A percentile compares a stretch with the other conserved stretches of the same genome.
These are phyloP conservation scores for Tachystola acroxantha DNA, from an alignment of 2,888 invertebrate species.

Conservation along the genomic window DNA sequence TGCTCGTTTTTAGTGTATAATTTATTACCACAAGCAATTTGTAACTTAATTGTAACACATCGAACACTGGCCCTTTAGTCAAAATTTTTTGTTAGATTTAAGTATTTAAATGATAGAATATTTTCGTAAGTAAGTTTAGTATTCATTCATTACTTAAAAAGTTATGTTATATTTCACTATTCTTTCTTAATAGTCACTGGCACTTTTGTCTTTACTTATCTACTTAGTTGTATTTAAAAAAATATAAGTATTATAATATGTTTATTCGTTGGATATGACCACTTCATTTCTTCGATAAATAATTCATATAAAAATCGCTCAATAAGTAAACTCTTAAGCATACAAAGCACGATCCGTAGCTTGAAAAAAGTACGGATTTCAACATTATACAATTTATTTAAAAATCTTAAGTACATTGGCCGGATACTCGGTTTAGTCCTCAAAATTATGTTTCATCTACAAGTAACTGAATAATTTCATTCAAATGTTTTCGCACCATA, in stretches of 20 bases:
- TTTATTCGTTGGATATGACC: constrained; percentile 15
- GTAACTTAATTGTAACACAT: constrained; percentile 39
- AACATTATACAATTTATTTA: neutral
- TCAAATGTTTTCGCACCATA: no score
- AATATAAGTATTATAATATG: constrained; percentile 27
- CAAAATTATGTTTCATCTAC: no score
- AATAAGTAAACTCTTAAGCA: constrained; percentile 29
- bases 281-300: constrained; percentile 6
- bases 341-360: constrained; percentile 13
- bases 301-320: constrained; percentile 27
- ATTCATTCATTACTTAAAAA: constrained; percentile 19
- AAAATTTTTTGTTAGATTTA: constrained; percentile 65
- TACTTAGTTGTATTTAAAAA: constrained; percentile 10
- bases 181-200: constrained; percentile 32
- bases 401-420: no score
- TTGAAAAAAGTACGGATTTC: constrained; percentile 3
- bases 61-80: constrained; percentile 71
- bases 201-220: constrained; percentile 29
- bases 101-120: constrained; percentile 51
- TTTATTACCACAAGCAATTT: constrained; percentile 12
- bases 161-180: constrained; percentile 11
- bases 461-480: no score
- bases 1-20: constrained; percentile 35
- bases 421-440: no score
- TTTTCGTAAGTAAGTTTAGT: constrained; percentile 26